Evolutionary conservation across 1,140 invertebrate genomes (phyloP), one percentile per base, ranked within the genome.

Genomic region (Eurosta solidaginis): DNA sequence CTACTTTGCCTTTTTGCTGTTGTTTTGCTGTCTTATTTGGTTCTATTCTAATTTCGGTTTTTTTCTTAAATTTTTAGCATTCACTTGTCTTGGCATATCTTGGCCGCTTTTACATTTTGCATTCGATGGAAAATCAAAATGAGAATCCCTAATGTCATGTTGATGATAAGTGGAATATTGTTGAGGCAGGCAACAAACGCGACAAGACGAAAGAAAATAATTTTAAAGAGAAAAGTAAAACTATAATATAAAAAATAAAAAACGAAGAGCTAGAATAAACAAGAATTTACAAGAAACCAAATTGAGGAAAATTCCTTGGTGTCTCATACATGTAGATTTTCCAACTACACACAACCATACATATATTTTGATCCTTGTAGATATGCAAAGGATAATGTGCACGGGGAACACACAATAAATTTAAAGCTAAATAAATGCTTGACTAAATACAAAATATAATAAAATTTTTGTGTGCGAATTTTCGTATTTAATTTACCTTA

Each of bases 131-230:
- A 77, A 77, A 77, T 77, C 75, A 77, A 77, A 77, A 77, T 77
- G 49, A 77, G 49, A 77, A 77, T 77, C 75, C 49, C 49, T 77
- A 77, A 77, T 77, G 75, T 77, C 75, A 54, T 54, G 75, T 54
- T 77, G 75, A 52, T 77, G 75, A 77, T 77, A 77, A 77, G 75
- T 29, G 49, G 75, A 77, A 52, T 77, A 40, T 36, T 52, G 75
- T 77, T 75, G 44, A n/a, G 47, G 74, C 74, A 29, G 36, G 74
- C 74, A 33, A 25, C 50, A 54, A 20, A 77, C 14, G 42, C 20
- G 40, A 9, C 27, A 29, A 74, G 3, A 9, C 17, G 12, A 74
- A 40, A 22, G 33, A 74, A 74, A 5, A 40, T 10, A 59, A 9
- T 7, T 7, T 10, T 20, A 22, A 20, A 59, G 10, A 22, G 52